Evolutionary conservation across 2,113 vertebrate species (phyloP).

Genomic region (Eidolon helvum): DNA sequence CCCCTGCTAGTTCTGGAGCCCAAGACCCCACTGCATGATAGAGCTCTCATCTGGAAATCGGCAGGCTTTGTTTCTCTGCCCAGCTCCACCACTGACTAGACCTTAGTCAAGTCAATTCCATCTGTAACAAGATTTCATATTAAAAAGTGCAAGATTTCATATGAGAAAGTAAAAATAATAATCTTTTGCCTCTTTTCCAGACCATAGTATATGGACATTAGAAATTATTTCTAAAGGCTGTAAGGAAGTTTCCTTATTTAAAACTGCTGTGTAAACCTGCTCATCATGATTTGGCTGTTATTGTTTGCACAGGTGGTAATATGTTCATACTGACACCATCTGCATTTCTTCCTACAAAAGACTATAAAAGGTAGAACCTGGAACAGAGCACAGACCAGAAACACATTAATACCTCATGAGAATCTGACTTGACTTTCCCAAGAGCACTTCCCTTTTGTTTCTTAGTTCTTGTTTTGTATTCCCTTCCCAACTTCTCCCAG

Average conservation of each 20-base stretch:
- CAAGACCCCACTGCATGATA: background rate
- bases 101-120: background rate
- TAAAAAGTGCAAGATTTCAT: background rate
- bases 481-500: slow-evolving; percentile 36
- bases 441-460: slow-evolving; percentile 45
- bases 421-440: background rate
- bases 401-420: background rate
- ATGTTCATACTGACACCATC: background rate
- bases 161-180: slow-evolving; percentile 30
- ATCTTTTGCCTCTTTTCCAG: background rate
- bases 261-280: slow-evolving; percentile 12
- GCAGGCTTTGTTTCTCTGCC: background rate
- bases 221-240: slow-evolving; percentile 30
- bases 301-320: slow-evolving; percentile 50
- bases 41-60: background rate
- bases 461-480: slow-evolving; percentile 38
- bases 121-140: background rate
- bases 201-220: background rate
- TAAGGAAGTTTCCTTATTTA: slow-evolving; percentile 42
- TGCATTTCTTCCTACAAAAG: slow-evolving; percentile 42
- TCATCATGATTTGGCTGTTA: background rate
- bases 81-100: background rate
- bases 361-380: background rate
- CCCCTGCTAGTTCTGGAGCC: background rate
- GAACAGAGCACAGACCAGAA: background rate